Conservation (phyloP, 2,113 vertebrate species). For the Epinephelus fuscoguttatus region DNA sequence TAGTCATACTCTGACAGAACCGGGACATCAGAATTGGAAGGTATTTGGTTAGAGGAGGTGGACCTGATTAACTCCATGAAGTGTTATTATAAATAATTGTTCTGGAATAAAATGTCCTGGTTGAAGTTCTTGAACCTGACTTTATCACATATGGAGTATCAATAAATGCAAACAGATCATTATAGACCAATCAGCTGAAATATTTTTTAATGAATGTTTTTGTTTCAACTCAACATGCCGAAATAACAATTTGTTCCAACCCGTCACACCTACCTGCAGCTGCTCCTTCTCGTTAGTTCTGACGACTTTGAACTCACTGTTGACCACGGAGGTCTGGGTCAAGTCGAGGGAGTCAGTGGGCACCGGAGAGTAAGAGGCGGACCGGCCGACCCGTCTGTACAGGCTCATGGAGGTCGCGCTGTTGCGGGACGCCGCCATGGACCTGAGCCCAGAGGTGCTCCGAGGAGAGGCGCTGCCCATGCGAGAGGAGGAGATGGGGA, state of each 20-base stretch:
- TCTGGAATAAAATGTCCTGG: background rate
- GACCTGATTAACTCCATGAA: background rate
- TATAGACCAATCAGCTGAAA: background rate
- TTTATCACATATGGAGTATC: background rate
- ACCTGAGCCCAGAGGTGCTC: constrained; percentile 63
- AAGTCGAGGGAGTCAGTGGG: constrained; percentile 81
- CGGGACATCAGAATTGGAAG: background rate
- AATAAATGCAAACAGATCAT: background rate
- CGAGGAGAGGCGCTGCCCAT: constrained; percentile 60
- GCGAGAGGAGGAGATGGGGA: constrained; percentile 74
- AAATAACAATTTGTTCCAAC: background rate
- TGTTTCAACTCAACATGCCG: too few species aligned
- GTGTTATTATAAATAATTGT: background rate
- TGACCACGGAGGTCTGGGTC: constrained; percentile 83
- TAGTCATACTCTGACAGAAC: background rate
- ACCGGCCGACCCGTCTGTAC: constrained; percentile 61
- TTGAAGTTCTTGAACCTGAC: background rate
- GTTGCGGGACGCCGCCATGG: constrained; percentile 77
- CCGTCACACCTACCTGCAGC: constrained; percentile 81
- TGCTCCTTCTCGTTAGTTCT: constrained; percentile 92
- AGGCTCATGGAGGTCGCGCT: constrained; percentile 70
- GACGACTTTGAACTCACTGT: constrained; percentile 87
- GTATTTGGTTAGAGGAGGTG: background rate
- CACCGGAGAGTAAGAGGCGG: constrained; percentile 72
- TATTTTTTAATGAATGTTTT: background rate